A percentile compares a stretch with the other conserved stretches of the same genome.
These are phyloP conservation scores for Merluccius polli DNA, from an alignment of 2,797 vertebrate species.

Conservation along the genomic window DNA sequence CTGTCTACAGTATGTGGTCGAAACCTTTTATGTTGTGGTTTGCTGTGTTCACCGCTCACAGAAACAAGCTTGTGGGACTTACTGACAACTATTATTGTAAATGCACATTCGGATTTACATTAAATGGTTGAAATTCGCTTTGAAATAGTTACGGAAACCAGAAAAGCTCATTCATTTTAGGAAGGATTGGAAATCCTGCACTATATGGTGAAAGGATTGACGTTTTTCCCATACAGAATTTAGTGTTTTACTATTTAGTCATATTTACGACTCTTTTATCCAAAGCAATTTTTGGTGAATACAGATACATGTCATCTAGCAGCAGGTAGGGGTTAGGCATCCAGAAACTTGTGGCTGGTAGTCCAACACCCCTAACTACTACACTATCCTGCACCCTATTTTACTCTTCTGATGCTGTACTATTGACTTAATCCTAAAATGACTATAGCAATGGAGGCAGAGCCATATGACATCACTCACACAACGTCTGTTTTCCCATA, in stretches of 20 bases:
- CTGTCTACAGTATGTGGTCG: slow-evolving; percentile 44
- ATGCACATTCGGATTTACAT: neutral
- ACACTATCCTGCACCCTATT: neutral
- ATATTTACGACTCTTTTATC: neutral
- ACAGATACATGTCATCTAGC: neutral
- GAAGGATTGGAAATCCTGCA: neutral
- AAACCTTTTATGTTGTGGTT: neutral
- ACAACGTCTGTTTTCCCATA: neutral
- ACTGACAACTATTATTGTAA: neutral
- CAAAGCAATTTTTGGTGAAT: too few relatives aligned
- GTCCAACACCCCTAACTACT: neutral
- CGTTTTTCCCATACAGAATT: neutral
- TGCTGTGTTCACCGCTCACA: neutral
- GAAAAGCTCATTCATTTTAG: too few relatives aligned
- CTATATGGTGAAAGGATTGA: neutral
- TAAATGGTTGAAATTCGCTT: neutral
- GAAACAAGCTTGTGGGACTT: too few relatives aligned
- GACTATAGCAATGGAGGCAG: neutral
- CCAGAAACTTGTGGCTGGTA: neutral
- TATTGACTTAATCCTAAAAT: neutral
- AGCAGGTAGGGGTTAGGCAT: neutral
- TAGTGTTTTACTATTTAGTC: neutral
- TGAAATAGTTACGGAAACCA: neutral
- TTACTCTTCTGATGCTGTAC: neutral
- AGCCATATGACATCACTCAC: neutral